Percentiles rank a stretch among this genome's conserved stretches.
Evolutionary conservation across 2,797 vertebrate genomes (phyloP).

Genomic region (Odontamblyopus rebecca): DNA sequence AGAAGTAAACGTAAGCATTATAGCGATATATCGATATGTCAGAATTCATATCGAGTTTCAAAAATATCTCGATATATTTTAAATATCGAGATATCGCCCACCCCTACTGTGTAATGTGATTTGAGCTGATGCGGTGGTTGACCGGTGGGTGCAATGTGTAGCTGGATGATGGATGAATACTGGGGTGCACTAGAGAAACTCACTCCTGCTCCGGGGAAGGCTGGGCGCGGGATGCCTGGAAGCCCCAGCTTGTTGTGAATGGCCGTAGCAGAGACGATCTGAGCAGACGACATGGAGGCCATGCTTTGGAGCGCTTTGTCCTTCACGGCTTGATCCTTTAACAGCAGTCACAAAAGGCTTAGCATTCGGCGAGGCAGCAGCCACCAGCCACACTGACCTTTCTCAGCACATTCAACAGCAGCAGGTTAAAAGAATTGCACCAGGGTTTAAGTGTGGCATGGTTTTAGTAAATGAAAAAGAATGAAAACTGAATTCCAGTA

Average conservation of each 20-base stretch:
- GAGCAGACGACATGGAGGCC: constrained; percentile 99
- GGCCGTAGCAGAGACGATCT: constrained; percentile 98
- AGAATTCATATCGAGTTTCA: no score
- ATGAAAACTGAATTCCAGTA: constrained; percentile 53
- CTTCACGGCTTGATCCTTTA: constrained; percentile 99
- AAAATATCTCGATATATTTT: no score
- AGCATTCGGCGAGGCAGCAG: constrained; percentile 73
- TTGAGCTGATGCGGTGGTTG: constrained; percentile 56
- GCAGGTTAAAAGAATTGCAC: constrained; percentile 60
- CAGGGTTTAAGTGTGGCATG: constrained; percentile 39
- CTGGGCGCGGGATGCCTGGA: constrained; percentile 94
- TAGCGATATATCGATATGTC: no score
- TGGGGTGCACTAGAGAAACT: constrained; percentile 73
- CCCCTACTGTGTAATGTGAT: constrained; percentile 81
- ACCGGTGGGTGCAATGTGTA: constrained; percentile 53
- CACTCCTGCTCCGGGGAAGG: constrained; percentile 98
- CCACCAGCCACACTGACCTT: constrained; percentile 50
- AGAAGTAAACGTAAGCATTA: no score
- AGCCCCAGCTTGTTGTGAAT: constrained; percentile 99
- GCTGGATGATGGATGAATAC: constrained; percentile 57
- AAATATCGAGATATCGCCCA: no score
- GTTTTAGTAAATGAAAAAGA: constrained; percentile 52
- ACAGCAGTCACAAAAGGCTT: constrained; percentile 88
- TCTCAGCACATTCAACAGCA: constrained; percentile 70
- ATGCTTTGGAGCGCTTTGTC: constrained; percentile 99